phyloP scores from a whole-genome alignment of 2,113 vertebrate genomes.

The Helogale parvula region DNA sequence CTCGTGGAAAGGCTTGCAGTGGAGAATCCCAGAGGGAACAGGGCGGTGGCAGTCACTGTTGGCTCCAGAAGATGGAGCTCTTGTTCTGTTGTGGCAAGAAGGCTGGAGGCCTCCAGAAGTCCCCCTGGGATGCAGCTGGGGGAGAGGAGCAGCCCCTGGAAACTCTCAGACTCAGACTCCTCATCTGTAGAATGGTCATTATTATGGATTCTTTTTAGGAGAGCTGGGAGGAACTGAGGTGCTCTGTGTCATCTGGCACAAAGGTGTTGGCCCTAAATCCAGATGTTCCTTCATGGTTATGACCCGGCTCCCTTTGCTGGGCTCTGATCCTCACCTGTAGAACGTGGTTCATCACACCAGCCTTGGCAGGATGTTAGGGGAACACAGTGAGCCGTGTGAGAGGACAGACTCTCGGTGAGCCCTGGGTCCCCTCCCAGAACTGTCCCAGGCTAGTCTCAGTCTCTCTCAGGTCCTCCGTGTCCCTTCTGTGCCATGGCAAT shows the following conservation, averaged over 20 bases:
- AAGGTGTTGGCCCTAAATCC: no score
- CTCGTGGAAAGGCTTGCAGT: neutral
- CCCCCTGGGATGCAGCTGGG: accelerated
- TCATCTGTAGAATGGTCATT: neutral
- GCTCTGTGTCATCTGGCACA: neutral
- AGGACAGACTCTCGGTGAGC: no score
- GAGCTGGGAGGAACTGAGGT: neutral
- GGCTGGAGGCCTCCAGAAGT: neutral
- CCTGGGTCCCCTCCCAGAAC: neutral
- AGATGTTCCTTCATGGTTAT: neutral
- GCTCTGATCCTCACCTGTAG: neutral
- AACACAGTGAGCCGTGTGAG: neutral
- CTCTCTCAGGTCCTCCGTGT: neutral
- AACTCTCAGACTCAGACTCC: neutral
- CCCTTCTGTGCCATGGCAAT: neutral
- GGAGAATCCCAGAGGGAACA: neutral
- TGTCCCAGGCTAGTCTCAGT: neutral
- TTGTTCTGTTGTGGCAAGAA: neutral
- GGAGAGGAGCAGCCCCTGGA: neutral
- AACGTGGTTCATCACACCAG: accelerated
- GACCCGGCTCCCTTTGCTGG: neutral
- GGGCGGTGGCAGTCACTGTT: neutral
- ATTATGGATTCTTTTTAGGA: neutral
- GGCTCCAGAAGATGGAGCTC: accelerated
- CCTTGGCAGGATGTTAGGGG: neutral